Conservation (phyloP, 1,140 invertebrate genomes). For the Drosophila azteca region DNA sequence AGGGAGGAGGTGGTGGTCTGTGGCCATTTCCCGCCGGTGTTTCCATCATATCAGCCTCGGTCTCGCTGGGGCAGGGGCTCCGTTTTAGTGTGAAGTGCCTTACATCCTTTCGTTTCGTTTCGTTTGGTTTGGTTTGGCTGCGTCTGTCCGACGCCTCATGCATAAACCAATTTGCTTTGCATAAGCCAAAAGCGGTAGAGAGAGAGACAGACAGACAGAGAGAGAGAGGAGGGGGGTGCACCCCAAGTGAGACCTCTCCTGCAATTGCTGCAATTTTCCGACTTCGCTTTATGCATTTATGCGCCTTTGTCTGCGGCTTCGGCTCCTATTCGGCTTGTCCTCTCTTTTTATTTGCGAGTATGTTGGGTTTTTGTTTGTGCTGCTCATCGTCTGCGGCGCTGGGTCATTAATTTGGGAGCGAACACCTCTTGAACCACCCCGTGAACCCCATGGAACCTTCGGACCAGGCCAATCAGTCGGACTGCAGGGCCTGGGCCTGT, state of each 20-base stretch:
- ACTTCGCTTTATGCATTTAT: constrained; percentile 77
- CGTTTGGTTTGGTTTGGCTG: constrained; percentile 12
- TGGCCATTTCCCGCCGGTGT: constrained; percentile 20
- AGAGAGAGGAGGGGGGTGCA: not conserved
- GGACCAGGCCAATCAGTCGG: constrained; percentile 15
- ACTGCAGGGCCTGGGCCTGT: not conserved
- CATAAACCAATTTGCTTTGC: constrained; percentile 80
- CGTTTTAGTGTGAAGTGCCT: constrained; percentile 62
- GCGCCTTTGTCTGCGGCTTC: constrained; percentile 75
- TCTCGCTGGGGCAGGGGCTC: constrained; percentile 6
- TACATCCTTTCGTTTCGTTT: constrained; percentile 37
- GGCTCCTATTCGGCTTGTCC: not conserved
- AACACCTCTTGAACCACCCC: constrained; percentile 47
- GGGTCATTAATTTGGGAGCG: constrained; percentile 76
- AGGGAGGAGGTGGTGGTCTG: not conserved
- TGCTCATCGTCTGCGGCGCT: constrained; percentile 61
- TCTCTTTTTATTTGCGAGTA: constrained; percentile 44
- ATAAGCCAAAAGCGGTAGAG: constrained; percentile 44
- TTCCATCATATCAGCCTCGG: constrained; percentile 62
- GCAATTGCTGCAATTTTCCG: constrained; percentile 69
- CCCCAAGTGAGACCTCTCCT: constrained; percentile 44
- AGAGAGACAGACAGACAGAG: too few relatives aligned
- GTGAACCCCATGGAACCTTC: constrained; percentile 6
- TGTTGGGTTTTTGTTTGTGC: constrained; percentile 19
- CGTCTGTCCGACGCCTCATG: constrained; percentile 63